phyloP scores from a whole-genome alignment of 92 coral and sea anemone species.

The Palythoa caribaeorum region DNA sequence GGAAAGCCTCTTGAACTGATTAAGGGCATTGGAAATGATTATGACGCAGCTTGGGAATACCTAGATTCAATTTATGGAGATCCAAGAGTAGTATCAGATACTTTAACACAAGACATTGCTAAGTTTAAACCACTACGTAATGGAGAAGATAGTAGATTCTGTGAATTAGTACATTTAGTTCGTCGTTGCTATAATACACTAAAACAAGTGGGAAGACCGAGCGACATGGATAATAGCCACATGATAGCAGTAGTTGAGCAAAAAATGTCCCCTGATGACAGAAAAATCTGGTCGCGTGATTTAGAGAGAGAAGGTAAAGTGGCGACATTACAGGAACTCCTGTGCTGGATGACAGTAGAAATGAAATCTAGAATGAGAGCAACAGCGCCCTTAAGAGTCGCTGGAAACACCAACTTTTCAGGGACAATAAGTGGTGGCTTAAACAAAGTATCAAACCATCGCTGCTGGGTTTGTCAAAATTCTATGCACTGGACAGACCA shows the following conservation, averaged over 20 bases:
- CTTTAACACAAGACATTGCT: slow-evolving; percentile 69
- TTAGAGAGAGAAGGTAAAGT: slow-evolving; percentile 36
- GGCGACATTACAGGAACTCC: slow-evolving; percentile 49
- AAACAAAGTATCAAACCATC: not conserved
- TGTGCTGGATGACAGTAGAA: slow-evolving; percentile 70
- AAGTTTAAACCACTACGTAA: slow-evolving; percentile 63
- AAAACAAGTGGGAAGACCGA: slow-evolving; percentile 68
- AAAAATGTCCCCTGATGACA: slow-evolving; percentile 70
- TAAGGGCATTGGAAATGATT: slow-evolving; percentile 70
- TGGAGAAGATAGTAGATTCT: slow-evolving; percentile 72
- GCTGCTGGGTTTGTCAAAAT: slow-evolving; percentile 35
- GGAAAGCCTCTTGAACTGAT: slow-evolving; percentile 65
- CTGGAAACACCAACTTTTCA: not conserved
- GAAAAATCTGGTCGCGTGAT: slow-evolving; percentile 68
- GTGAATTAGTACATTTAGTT: slow-evolving; percentile 71
- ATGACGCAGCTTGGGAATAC: slow-evolving; percentile 73
- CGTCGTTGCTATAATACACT: slow-evolving; percentile 69
- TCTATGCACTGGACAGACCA: slow-evolving; percentile 41
- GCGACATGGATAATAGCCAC: slow-evolving; percentile 78
- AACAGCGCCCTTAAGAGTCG: slow-evolving; percentile 62
- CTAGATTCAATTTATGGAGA: slow-evolving; percentile 73
- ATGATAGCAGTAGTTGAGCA: slow-evolving; percentile 71
- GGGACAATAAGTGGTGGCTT: slow-evolving; percentile 7
- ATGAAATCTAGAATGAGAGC: slow-evolving; percentile 67
- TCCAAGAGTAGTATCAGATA: slow-evolving; percentile 66